Conservation (phyloP, 2,113 vertebrate genomes). For the Chaetura pelagica region DNA sequence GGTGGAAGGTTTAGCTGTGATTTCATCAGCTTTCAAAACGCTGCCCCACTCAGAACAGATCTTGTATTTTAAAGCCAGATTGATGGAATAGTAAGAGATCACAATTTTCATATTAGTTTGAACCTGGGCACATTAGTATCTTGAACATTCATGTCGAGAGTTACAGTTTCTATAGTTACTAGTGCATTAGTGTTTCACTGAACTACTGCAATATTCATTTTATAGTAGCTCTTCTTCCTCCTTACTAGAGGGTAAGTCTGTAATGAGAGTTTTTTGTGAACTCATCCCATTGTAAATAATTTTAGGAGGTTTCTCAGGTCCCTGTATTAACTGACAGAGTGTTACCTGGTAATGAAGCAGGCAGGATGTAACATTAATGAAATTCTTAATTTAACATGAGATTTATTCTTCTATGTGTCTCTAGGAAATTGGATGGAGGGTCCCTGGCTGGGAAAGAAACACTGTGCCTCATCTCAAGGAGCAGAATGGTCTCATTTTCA, state of each 20-base stretch:
- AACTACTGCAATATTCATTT: background rate
- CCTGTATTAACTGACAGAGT: background rate
- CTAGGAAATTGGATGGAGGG: background rate
- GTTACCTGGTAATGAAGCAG: background rate
- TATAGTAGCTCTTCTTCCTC: background rate
- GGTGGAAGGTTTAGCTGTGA: background rate
- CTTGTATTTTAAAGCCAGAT: background rate
- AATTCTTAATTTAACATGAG: background rate
- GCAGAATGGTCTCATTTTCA: background rate
- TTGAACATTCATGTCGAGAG: background rate
- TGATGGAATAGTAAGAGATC: background rate
- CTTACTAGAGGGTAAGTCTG: background rate
- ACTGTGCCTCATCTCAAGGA: background rate
- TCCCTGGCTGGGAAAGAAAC: background rate
- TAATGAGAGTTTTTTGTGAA: background rate
- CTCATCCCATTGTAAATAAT: background rate
- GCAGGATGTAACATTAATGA: background rate
- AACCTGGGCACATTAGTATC: background rate
- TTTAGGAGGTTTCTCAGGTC: background rate
- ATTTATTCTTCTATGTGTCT: background rate
- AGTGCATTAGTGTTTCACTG: background rate
- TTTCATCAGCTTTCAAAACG: background rate
- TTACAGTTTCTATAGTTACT: constrained; percentile 61
- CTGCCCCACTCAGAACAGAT: background rate
- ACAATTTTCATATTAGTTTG: background rate